phyloP scores from a whole-genome alignment of 2,888 invertebrate species.

The Omphaloscelis lunosa region DNA sequence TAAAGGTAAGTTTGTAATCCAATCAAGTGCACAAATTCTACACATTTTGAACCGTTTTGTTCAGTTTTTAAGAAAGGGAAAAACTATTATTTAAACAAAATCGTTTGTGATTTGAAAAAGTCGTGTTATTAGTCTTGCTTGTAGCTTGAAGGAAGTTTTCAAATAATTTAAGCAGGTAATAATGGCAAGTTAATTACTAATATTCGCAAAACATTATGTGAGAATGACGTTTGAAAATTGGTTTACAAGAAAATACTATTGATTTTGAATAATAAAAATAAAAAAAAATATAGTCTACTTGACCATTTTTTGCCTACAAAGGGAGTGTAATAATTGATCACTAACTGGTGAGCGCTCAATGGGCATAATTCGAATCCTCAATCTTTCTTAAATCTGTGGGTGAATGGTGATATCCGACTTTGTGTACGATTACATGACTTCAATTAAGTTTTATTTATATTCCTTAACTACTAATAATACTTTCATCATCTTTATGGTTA shows the following conservation, averaged over 20 bases:
- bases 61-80: background rate
- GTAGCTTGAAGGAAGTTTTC: background rate
- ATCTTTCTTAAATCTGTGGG: background rate
- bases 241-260: background rate
- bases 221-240: background rate
- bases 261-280: background rate
- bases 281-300: background rate
- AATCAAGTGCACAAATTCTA: background rate
- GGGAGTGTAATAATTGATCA: too few species aligned
- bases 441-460: background rate
- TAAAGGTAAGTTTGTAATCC: background rate
- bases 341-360: background rate
- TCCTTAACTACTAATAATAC: background rate
- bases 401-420: slow-evolving; percentile 6
- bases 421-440: background rate
- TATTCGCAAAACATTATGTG: too few species aligned
- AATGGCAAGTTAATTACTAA: too few species aligned
- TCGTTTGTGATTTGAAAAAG: background rate
- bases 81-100: background rate
- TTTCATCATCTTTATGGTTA: background rate
- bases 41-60: background rate
- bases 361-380: too few species aligned
- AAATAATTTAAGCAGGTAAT: too few species aligned
- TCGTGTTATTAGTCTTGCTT: background rate
- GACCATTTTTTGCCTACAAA: background rate